Evolutionary conservation across 2,797 vertebrate genomes (phyloP).

Genomic region (Mallotus villosus): DNA sequence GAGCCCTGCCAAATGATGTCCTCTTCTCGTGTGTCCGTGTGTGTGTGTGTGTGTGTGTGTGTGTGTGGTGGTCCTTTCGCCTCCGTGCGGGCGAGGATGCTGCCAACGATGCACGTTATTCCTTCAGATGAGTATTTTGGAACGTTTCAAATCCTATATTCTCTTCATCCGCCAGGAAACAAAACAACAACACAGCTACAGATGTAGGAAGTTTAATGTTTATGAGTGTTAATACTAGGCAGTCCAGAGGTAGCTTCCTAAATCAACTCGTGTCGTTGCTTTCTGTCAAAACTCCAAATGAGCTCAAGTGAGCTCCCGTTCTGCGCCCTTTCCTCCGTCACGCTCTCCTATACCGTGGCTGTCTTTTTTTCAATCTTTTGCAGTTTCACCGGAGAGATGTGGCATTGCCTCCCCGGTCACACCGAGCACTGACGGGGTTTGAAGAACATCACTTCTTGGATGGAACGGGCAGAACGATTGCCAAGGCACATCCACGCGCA

Average conservation of each 20-base stretch:
- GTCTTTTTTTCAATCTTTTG: constrained; percentile 29
- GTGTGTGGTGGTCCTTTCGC: neutral
- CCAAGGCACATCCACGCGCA: neutral
- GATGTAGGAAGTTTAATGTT: neutral
- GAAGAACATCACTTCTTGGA: neutral
- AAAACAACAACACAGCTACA: constrained; percentile 16
- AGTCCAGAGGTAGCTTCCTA: neutral
- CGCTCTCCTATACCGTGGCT: constrained; percentile 33
- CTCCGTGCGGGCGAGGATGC: neutral
- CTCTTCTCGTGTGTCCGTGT: too few relatives aligned
- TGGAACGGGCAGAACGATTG: neutral
- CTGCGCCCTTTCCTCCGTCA: constrained; percentile 23
- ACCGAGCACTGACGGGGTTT: constrained; percentile 4
- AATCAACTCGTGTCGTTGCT: constrained; percentile 45
- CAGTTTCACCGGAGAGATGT: constrained; percentile 1
- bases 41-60: too few relatives aligned
- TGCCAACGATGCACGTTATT: neutral
- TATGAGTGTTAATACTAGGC: constrained; percentile 9
- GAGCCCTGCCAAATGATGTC: neutral
- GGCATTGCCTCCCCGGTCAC: constrained; percentile 17
- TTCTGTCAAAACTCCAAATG: constrained; percentile 29
- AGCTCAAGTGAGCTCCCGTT: constrained; percentile 39
- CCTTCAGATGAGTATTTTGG: neutral
- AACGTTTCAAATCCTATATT: constrained; percentile 9
- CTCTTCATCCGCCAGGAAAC: neutral